Base-by-base conservation (phyloP, 2,888 invertebrate genomes). In the Rhingia rostrata region DNA sequence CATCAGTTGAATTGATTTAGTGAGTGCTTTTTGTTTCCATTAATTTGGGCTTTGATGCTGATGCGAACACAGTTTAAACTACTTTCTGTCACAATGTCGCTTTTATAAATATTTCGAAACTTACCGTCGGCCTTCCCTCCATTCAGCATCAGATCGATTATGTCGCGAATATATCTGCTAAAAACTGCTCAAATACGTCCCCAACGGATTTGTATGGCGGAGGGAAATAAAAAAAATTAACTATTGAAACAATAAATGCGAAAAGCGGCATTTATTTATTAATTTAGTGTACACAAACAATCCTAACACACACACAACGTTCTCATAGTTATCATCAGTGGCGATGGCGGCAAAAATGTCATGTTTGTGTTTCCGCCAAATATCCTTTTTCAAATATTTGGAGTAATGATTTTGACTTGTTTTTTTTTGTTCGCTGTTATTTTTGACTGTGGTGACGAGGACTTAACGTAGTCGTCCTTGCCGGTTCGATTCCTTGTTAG, bases 361-460 rank as follows among this genome's bases (percentile, higher is more conserved):
- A 83, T 87, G 85, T 87, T 87, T 87, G 86, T 86, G 80, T 87
- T 87, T 87, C 86, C 87, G 86, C 86, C 87, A 87, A 86, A 87
- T 87, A 87, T 87, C 87, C 87, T 87, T 87, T 87, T 82, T 82
- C 87, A 87, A 87, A 87, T 87, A 87, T 87, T 87, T 87, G 87
- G 86, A 86, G 86, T 86, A 87, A 87, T 87, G 86, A 87, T 87
- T 87, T 87, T 86, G 86, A 86, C 83, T 84, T 86, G 79, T 63
- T 83, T 77, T 74, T 77, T 86, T 66, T 86, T 78, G 12, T 45
- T 78, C 61, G 54, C 37, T 82, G 70, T 79, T 86, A 72, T 79
- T 85, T 86, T 82, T 85, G 74, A 61, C 73, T 86, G 80, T 83
- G 81, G 80, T 75, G 84, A 84, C 79, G 80, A 75, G 80, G 84